phyloP scores from a whole-genome alignment of 2,888 invertebrate species.

The Schrankia costaestrigalis region DNA sequence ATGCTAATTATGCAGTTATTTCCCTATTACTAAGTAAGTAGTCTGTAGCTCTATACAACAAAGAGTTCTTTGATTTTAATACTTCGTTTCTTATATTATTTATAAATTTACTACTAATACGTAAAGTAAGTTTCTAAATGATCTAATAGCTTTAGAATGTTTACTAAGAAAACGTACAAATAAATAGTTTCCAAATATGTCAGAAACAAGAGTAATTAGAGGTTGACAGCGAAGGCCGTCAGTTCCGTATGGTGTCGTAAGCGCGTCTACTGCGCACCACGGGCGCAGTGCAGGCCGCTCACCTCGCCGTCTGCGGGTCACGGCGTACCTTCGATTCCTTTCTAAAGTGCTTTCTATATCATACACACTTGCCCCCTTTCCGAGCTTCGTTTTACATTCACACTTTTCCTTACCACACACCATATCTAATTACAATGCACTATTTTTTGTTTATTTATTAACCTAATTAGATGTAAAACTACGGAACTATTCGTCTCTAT shows the following conservation, averaged over 20 bases:
- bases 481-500: constrained; percentile 46
- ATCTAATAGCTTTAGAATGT: too few relatives aligned
- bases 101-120: too few relatives aligned
- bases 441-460: constrained; percentile 33
- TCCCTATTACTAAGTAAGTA: too few relatives aligned
- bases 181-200: too few relatives aligned
- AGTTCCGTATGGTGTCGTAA: constrained; percentile 71
- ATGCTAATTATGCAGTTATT: too few relatives aligned
- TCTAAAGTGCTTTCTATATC: constrained; percentile 78
- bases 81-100: too few relatives aligned
- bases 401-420: constrained; percentile 50
- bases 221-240: constrained; percentile 74
- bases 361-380: constrained; percentile 50
- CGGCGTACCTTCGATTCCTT: constrained; percentile 76
- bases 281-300: constrained; percentile 56
- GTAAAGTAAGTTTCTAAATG: too few relatives aligned
- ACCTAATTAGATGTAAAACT: constrained; percentile 28
- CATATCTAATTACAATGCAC: constrained; percentile 50
- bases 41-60: too few relatives aligned
- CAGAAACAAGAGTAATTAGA: constrained; percentile 65
- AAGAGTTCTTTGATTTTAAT: too few relatives aligned
- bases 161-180: too few relatives aligned
- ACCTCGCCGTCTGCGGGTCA: constrained; percentile 68
- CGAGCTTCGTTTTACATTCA: constrained; percentile 55
- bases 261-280: constrained; percentile 14